phyloP scores from a whole-genome alignment of 2,113 vertebrate species.

The Calyptommatus sinebrachiatus region DNA sequence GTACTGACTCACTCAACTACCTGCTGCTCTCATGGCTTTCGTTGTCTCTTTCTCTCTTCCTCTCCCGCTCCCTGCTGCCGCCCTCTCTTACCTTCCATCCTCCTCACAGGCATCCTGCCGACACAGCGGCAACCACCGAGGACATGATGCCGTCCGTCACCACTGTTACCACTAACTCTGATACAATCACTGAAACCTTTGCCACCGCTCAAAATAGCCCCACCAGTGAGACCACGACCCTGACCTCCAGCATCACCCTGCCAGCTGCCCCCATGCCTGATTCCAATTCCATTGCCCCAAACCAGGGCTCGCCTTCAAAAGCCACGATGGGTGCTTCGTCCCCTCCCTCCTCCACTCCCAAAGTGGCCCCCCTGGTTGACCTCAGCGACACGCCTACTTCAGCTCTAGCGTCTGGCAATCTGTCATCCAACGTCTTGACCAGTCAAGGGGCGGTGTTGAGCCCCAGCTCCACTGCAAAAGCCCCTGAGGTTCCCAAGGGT shows the following conservation, averaged over 20 bases:
- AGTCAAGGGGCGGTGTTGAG: slow-evolving; percentile 72
- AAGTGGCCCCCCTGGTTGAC: slow-evolving; percentile 86
- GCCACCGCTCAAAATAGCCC: slow-evolving; percentile 95
- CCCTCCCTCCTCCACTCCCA: slow-evolving; percentile 72
- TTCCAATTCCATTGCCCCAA: slow-evolving; percentile 61
- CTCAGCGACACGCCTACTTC: slow-evolving; percentile 79
- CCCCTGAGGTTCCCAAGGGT: slow-evolving; percentile 63
- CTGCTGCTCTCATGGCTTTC: slow-evolving; percentile 62
- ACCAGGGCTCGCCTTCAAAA: slow-evolving; percentile 74
- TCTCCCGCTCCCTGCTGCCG: slow-evolving; percentile 81
- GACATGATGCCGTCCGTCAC: slow-evolving; percentile 94
- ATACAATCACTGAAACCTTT: slow-evolving; percentile 93
- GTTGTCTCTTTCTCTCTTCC: slow-evolving; percentile 81
- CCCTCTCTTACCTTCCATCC: slow-evolving; percentile 69
- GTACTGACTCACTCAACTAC: slow-evolving; percentile 34
- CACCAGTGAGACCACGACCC: slow-evolving; percentile 93
- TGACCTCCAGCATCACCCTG: slow-evolving; percentile 89
- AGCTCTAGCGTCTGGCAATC: slow-evolving; percentile 61
- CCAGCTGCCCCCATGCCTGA: slow-evolving; percentile 75
- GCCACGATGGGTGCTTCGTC: slow-evolving; percentile 63
- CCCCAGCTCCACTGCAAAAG: slow-evolving; percentile 59
- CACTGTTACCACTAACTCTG: slow-evolving; percentile 91
- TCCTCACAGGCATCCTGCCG: slow-evolving; percentile 88
- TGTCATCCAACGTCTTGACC: slow-evolving; percentile 69
- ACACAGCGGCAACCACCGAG: slow-evolving; percentile 86